Conservation (phyloP, 2,888 invertebrate species). For the Ganaspis brasiliensis region DNA sequence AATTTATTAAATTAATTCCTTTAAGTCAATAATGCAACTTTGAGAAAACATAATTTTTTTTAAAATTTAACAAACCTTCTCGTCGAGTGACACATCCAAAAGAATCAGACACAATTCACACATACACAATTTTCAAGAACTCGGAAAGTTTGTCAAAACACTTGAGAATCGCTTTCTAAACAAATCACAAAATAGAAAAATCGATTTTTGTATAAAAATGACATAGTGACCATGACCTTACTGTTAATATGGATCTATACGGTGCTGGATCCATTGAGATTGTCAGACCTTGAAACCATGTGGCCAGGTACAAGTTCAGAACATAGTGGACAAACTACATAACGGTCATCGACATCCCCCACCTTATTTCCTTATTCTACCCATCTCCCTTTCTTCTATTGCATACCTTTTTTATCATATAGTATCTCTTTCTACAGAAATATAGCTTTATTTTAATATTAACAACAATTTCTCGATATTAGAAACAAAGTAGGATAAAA, state of each 20-base stretch:
- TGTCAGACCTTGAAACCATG: constrained; percentile 62
- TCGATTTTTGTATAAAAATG: neutral
- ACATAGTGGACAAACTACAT: constrained; percentile 67
- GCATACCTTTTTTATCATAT: constrained; percentile 32
- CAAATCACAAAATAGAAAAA: constrained; percentile 5
- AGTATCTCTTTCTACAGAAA: neutral
- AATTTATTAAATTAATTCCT: neutral
- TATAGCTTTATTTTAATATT: neutral
- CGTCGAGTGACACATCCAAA: neutral
- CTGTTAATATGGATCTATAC: constrained; percentile 44
- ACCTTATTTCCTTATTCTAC: constrained; percentile 53
- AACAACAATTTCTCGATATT: no score
- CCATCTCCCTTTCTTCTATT: constrained; percentile 49
- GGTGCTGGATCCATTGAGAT: constrained; percentile 71
- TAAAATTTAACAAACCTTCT: constrained; percentile 1
- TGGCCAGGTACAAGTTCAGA: constrained; percentile 62
- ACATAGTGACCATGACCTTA: constrained; percentile 73
- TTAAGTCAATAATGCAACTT: neutral
- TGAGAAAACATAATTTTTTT: no score
- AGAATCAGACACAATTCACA: neutral
- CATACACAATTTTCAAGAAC: constrained; percentile 13
- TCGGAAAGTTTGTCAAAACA: neutral
- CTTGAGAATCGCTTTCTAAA: constrained; percentile 24
- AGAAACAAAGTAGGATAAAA: no score
- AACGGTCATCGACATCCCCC: constrained; percentile 74